Evolutionary conservation across 2,113 vertebrate genomes (phyloP), one percentile per base, ranked within the genome.

Genomic region (Columba livia): DNA sequence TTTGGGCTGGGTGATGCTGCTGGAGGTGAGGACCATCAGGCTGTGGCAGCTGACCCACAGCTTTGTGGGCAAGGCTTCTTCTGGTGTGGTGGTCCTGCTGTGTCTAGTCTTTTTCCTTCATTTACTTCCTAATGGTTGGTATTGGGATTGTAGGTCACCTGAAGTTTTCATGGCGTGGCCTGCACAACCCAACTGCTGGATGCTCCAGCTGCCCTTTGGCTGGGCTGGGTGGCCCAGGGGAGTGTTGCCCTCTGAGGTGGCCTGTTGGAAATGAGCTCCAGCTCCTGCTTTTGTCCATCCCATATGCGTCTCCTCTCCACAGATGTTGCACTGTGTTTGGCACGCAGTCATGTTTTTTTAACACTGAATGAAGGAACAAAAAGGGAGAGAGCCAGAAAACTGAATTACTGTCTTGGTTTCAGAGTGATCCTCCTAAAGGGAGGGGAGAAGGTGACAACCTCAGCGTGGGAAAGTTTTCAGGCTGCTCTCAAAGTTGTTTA

Each of bases 381-480:
- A 85, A 79, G 56, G 28, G 38, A 84, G 58, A 29, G 42, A 79
- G 81, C 67, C 93, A 89, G 79, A 73, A 88, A 93, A 73, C 51
- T 5, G 1, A 79, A 91, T 82, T 88, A 82, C 60, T 91, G 71
- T 94, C 89, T 54, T 88, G 85, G 48, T 94, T 93, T 83, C 58
- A 69, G 67, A 62, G 42, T 0, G 1, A 66, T 90, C 42, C 51
- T 77, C 71, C 16, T 21, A 60, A 83, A 91, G 91, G 85, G 91
- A 91, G 74, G 81, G 85, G 47, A 94, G 89, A 89, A 93, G 40
- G 71, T 83, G 94, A 86, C 50, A 83, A 31, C 90, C 60, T 92
- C 83, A 58, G 56, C 90, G 90, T 96, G 91, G 93, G 91, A 95
- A 96, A 94, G 51, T 91, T 91, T 93, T 91, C 85, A 80, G 79